Evolutionary conservation across 2,888 invertebrate species (phyloP).

Genomic region (Syrphus vitripennis): DNA sequence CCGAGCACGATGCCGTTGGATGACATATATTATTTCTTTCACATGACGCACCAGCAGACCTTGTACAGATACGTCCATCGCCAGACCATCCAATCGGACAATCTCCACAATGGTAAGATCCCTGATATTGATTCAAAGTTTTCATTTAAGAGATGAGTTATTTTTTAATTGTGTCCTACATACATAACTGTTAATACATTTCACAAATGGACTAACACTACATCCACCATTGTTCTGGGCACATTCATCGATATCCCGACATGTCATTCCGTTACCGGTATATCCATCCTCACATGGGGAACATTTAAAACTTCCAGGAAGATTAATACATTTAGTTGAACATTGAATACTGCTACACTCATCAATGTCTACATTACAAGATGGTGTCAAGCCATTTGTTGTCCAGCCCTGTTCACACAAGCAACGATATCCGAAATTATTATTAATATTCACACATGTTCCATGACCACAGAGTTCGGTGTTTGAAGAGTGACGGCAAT

Average conservation of each 20-base stretch:
- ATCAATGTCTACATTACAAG: slow-evolving; percentile 92
- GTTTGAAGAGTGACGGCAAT: slow-evolving; percentile 87
- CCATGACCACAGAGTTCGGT: slow-evolving; percentile 94
- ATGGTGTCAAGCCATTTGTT: slow-evolving; percentile 85
- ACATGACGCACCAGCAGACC: slow-evolving; percentile 74
- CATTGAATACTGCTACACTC: slow-evolving; percentile 92
- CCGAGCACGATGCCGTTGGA: slow-evolving; percentile 89
- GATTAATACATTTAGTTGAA: slow-evolving; percentile 92
- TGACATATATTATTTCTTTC: slow-evolving; percentile 85
- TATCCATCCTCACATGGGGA: slow-evolving; percentile 94
- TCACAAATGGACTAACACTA: slow-evolving; percentile 89
- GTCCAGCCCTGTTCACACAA: slow-evolving; percentile 95
- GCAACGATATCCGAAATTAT: slow-evolving; percentile 87
- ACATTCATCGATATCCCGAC: slow-evolving; percentile 96
- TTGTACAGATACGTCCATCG: slow-evolving; percentile 88
- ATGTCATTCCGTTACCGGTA: slow-evolving; percentile 92
- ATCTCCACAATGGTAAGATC: slow-evolving; percentile 91
- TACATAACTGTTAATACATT: slow-evolving; percentile 92
- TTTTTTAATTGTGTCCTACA: slow-evolving; percentile 66
- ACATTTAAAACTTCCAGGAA: slow-evolving; percentile 94
- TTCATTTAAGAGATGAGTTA: no score
- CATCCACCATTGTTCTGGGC: slow-evolving; percentile 92
- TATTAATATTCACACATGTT: slow-evolving; percentile 87
- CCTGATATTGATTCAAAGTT: slow-evolving; percentile 81
- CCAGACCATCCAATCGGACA: slow-evolving; percentile 95